A percentile compares a stretch with the other conserved stretches of the same genome.
phyloP scores from a whole-genome alignment of 92 coral and sea anemone species.

The Plumapathes pennacea region DNA sequence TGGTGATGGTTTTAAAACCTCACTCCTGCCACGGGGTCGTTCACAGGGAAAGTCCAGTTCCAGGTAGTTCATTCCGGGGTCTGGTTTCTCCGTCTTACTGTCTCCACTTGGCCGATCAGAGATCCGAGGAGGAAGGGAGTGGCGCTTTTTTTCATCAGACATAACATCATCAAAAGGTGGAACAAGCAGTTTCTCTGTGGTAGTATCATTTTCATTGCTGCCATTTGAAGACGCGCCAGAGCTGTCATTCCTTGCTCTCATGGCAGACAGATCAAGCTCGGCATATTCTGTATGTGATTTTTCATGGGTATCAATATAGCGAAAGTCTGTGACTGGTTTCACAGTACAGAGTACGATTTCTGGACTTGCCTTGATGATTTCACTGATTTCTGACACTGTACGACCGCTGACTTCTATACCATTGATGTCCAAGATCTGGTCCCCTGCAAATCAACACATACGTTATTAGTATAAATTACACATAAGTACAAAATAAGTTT shows the following conservation, averaged over 20 bases:
- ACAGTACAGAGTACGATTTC: constrained; percentile 84
- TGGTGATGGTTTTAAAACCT: constrained; percentile 26
- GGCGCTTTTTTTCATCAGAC: constrained; percentile 20
- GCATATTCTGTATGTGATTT: constrained; percentile 75
- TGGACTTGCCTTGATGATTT: constrained; percentile 82
- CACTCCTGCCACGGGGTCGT: constrained; percentile 60
- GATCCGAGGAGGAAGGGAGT: constrained; percentile 28
- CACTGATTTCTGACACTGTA: constrained; percentile 79
- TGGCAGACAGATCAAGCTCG: constrained; percentile 73
- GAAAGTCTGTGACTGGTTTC: constrained; percentile 80
- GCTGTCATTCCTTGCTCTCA: constrained; percentile 36
- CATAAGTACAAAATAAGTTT: too few relatives aligned
- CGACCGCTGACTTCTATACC: constrained; percentile 82
- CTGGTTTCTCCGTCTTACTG: too few relatives aligned
- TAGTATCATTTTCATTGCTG: neutral
- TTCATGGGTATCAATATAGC: constrained; percentile 68
- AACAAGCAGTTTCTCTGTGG: neutral
- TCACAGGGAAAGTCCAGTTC: constrained; percentile 57
- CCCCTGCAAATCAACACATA: constrained; percentile 59
- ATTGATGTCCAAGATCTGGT: constrained; percentile 88
- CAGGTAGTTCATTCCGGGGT: constrained; percentile 37
- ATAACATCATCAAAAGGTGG: too few relatives aligned
- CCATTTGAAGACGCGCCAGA: constrained; percentile 10
- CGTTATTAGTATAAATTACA: too few relatives aligned
- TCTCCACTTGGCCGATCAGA: constrained; percentile 1